Evolutionary conservation across 2,113 vertebrate species (phyloP), one percentile per base, ranked within the genome.

Genomic region (Pachycephala philippinensis): DNA sequence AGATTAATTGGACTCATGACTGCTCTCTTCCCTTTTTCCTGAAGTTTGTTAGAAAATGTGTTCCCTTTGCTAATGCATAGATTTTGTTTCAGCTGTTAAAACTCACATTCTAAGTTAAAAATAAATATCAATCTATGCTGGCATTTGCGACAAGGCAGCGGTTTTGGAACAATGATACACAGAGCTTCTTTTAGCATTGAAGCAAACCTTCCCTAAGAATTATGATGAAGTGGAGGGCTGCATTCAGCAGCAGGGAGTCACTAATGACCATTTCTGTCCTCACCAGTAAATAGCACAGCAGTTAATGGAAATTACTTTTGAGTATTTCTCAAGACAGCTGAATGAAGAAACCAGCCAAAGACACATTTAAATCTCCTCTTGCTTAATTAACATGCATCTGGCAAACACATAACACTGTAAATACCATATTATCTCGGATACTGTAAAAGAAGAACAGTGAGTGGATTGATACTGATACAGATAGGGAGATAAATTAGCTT

Each of bases 401-500:
- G n/a, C 52, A 88, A 94, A 83, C 70, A 77, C 28, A n/a, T 52
- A 84, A 81, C 35, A 47, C 56, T 86, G 87, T 83, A 94, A 95
- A 90, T 92, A 81, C 52, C 15, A 1, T 66, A 63, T 92, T 83
- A 90, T 92, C 68, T 90, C 24, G 7, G 49, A 54, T 86, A 70
- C 27, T 70, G 39, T 84, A 81, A 90, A 84, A 78, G 76, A 66
- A 56, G 63, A 91, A 86, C 35, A 84, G 56, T 60, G 76, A 93
- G 37, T 92, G 68, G 59, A 90, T 84, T 88, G 95, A 90, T 92
- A 74, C 33, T 71, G 83, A 80, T 77, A 64, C 13, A 77, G 92
- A 91, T 66, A 91, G 28, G 13, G 75, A 96, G 93, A 94, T 92
- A 95, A 95, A 95, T 94, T 84, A 92, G 64, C 14, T 80, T 81